Percentiles rank a stretch among this genome's conserved stretches.
Evolutionary conservation across 1,140 invertebrate genomes (phyloP).

Genomic region (Drosophila virilis): DNA sequence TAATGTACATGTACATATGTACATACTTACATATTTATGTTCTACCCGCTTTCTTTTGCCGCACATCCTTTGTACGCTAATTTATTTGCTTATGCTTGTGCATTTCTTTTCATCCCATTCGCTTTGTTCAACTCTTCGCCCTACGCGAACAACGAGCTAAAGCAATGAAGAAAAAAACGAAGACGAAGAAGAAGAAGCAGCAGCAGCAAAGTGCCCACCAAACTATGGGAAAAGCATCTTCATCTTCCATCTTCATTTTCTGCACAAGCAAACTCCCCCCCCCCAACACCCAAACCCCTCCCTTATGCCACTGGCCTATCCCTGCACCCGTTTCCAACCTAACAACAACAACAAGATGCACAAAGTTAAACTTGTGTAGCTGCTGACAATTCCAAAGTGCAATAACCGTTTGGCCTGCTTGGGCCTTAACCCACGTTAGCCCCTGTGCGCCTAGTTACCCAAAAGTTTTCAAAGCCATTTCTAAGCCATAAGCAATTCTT

Average conservation of each 20-base stretch:
- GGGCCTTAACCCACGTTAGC: conserved; percentile 49
- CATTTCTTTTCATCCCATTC: conserved; percentile 33
- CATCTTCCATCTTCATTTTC: conserved; percentile 42
- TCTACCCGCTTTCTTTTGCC: conserved; percentile 34
- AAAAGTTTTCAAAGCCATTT: neutral
- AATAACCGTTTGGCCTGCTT: conserved; percentile 60
- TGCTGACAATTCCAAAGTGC: conserved; percentile 63
- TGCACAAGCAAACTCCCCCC: conserved; percentile 11
- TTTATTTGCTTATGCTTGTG: conserved; percentile 52
- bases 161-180: conserved; percentile 1
- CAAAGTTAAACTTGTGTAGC: conserved; percentile 36
- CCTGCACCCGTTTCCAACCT: conserved; percentile 1
- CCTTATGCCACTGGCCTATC: conserved; percentile 1
- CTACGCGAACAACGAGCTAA: conserved; percentile 17
- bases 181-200: neutral
- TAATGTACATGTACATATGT: neutral
- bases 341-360: conserved; percentile 33
- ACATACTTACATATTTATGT: neutral
- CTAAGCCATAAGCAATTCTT: too few relatives aligned
- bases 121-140: conserved; percentile 29
- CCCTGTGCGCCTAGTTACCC: conserved; percentile 10
- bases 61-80: conserved; percentile 51
- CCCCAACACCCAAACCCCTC: neutral
- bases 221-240: conserved; percentile 52
- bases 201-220: conserved; percentile 23